These are phyloP conservation scores for Lampris incognitus DNA, from an alignment of 2,113 vertebrate species.

Conservation along the genomic window DNA sequence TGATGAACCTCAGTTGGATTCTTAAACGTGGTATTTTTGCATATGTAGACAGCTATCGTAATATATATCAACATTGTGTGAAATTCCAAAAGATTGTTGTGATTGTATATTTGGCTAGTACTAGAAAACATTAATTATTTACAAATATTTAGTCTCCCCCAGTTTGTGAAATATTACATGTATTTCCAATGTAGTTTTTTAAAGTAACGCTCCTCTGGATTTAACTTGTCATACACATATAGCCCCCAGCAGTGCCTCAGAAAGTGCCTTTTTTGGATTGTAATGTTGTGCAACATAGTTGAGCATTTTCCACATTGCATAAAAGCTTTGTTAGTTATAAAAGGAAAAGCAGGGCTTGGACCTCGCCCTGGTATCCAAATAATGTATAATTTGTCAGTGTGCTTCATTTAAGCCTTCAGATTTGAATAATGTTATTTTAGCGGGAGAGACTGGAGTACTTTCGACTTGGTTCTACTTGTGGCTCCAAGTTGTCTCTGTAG, in stretches of 20 bases:
- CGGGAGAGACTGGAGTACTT: neutral
- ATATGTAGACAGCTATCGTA: too few species aligned
- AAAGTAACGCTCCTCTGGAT: neutral
- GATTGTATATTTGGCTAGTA: too few species aligned
- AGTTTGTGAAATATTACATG: neutral
- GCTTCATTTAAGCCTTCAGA: neutral
- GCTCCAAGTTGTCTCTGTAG: constrained; percentile 41
- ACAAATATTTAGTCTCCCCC: neutral
- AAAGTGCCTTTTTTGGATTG: neutral
- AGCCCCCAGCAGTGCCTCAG: too few species aligned
- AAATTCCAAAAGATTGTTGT: too few species aligned
- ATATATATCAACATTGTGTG: too few species aligned
- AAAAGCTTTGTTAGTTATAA: constrained; percentile 33
- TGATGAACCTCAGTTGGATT: too few species aligned
- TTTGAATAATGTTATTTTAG: neutral
- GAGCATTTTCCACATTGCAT: constrained; percentile 29
- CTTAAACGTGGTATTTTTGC: too few species aligned
- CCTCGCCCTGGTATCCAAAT: neutral
- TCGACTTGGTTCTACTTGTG: neutral
- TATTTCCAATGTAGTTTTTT: neutral
- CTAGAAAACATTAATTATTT: neutral
- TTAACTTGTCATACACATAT: neutral
- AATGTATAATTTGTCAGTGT: neutral
- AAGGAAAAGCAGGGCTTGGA: constrained; percentile 2
- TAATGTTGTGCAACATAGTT: constrained; percentile 11